Evolutionary conservation across 2,113 vertebrate species (phyloP).

Genomic region (Limnothrissa miodon): DNA sequence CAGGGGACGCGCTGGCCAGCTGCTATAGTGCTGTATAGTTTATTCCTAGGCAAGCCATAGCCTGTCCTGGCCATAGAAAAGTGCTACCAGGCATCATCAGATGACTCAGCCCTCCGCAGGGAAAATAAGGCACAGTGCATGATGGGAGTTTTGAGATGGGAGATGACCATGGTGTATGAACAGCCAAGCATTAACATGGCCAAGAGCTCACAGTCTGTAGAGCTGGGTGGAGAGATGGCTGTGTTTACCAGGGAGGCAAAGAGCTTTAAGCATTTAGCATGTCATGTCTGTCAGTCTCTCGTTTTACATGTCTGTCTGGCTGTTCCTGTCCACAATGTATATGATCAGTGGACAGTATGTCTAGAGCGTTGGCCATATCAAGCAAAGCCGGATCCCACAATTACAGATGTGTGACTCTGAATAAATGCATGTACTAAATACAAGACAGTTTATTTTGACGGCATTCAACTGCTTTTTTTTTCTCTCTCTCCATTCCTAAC

Average conservation of each 20-base stretch:
- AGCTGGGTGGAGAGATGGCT: too few species aligned
- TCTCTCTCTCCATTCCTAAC: neutral
- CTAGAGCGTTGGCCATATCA: neutral
- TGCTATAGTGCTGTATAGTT: neutral
- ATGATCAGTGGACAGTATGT: neutral
- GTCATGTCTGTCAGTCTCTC: neutral
- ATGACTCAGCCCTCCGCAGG: neutral
- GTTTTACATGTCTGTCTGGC: neutral
- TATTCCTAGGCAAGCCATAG: neutral
- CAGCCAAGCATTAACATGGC: neutral
- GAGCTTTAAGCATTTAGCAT: too few species aligned
- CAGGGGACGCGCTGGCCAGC: neutral
- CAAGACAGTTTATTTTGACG: too few species aligned
- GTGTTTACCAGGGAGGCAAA: too few species aligned
- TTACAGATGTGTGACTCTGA: neutral
- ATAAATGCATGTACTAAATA: neutral
- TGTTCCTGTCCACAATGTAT: neutral
- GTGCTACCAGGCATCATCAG: neutral
- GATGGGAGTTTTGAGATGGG: too few species aligned
- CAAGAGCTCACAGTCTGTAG: too few species aligned
- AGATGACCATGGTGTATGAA: too few species aligned
- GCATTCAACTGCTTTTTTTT: neutral
- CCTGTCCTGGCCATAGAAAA: neutral
- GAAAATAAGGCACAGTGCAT: neutral
- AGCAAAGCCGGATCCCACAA: too few species aligned